Conservation (phyloP, 2,888 invertebrate species). For the Parnassius glacialis region DNA sequence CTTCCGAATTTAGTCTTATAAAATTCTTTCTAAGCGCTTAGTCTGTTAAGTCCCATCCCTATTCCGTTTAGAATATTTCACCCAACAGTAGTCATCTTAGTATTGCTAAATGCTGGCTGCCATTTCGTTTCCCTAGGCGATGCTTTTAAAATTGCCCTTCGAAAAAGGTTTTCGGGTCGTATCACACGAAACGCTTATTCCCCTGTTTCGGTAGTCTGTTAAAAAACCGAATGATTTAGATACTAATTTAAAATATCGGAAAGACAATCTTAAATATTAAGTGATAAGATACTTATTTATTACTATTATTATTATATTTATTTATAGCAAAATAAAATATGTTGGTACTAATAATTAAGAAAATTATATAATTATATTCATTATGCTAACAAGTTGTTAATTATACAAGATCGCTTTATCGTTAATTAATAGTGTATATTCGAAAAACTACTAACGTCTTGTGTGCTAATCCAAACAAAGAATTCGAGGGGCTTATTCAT, state of each 20-base stretch:
- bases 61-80: slow-evolving; percentile 37
- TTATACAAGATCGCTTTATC: too few species aligned
- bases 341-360: too few species aligned
- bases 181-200: slow-evolving; percentile 35
- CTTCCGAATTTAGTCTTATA: neutral
- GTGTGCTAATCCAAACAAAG: too few species aligned
- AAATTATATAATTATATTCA: too few species aligned
- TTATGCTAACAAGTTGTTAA: too few species aligned
- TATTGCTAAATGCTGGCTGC: slow-evolving; percentile 56
- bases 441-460: too few species aligned
- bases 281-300: too few species aligned
- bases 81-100: slow-evolving; percentile 55
- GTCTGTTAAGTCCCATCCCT: slow-evolving; percentile 7
- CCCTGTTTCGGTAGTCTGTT: slow-evolving; percentile 25
- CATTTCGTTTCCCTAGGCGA: slow-evolving; percentile 60
- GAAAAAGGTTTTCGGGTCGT: slow-evolving; percentile 41
- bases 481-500: too few species aligned
- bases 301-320: too few species aligned
- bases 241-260: neutral
- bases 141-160: slow-evolving; percentile 43
- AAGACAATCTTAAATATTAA: too few species aligned
- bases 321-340: too few species aligned
- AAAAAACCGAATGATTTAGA: slow-evolving; percentile 6
- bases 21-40: neutral
- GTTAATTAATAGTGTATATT: too few species aligned